phyloP scores from a whole-genome alignment of 2,797 vertebrate species.

The Cirrhinus mrigala region DNA sequence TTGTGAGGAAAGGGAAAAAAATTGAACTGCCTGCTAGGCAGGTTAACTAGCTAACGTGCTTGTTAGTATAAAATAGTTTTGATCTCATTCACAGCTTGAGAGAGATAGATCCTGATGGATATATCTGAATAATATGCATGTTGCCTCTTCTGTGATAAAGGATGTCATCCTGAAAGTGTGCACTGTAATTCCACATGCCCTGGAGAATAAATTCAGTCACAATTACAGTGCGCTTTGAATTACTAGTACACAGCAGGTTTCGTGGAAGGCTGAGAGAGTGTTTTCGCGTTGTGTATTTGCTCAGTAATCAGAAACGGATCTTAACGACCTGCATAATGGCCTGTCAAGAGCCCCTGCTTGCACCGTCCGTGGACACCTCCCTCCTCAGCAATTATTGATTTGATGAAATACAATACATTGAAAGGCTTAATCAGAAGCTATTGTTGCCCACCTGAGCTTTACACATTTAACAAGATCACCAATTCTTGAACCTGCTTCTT shows the following conservation, averaged over 20 bases:
- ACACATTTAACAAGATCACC: not conserved
- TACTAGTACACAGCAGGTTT: conserved; percentile 52
- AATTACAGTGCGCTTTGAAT: conserved; percentile 67
- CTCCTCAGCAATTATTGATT: conserved; percentile 24
- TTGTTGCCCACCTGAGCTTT: conserved; percentile 22
- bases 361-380: not conserved
- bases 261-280: conserved; percentile 44
- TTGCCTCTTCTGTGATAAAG: not conserved
- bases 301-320: conserved; percentile 65
- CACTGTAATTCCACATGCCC: conserved; percentile 55
- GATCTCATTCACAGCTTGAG: conserved; percentile 29
- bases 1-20: not conserved
- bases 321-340: conserved; percentile 64
- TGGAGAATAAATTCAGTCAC: conserved; percentile 48
- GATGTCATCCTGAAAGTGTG: conserved; percentile 14
- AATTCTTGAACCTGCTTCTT: not conserved
- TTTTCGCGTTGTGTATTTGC: conserved; percentile 64
- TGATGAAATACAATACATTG: conserved; percentile 17
- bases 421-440: conserved; percentile 24
- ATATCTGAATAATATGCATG: not conserved
- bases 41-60: conserved; percentile 12
- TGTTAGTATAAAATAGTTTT: conserved; percentile 8
- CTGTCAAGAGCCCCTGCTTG: conserved; percentile 43
- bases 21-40: not conserved
- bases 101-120: conserved; percentile 30